These are phyloP conservation scores for Morpho achilles DNA, from an alignment of 2,888 invertebrate species.

Conservation along the genomic window DNA sequence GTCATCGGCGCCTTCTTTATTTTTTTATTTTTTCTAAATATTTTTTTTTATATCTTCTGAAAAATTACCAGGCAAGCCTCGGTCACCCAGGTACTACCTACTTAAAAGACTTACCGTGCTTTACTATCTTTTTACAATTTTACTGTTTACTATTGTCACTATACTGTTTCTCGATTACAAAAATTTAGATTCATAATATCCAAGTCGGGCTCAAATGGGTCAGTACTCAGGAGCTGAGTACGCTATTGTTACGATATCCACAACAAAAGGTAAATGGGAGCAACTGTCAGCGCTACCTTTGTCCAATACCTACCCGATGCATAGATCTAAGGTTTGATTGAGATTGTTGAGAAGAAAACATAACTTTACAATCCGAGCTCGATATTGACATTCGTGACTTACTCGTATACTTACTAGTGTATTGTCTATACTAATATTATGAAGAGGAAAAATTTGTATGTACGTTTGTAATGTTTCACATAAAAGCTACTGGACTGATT, in stretches of 20 bases:
- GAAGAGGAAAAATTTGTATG: neutral
- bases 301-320: conserved; percentile 59
- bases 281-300: conserved; percentile 57
- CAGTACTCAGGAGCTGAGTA: conserved; percentile 31
- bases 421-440: neutral
- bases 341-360: conserved; percentile 50
- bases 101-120: no score
- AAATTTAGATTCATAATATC: no score
- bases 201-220: conserved; percentile 40
- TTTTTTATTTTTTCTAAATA: no score
- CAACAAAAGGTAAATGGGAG: conserved; percentile 59
- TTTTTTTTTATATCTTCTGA: no score
- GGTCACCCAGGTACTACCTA: no score
- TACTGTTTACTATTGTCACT: no score
- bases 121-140: no score
- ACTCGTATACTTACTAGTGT: neutral
- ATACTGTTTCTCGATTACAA: no score
- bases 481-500: no score
- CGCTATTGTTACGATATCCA: conserved; percentile 40
- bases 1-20: no score
- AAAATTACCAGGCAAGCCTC: no score
- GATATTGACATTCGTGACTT: conserved; percentile 34
- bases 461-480: neutral
- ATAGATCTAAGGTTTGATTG: conserved; percentile 51
- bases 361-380: conserved; percentile 3